These are phyloP conservation scores for Melangyna quadrimaculata DNA, from an alignment of 2,888 invertebrate species.

Conservation along the genomic window DNA sequence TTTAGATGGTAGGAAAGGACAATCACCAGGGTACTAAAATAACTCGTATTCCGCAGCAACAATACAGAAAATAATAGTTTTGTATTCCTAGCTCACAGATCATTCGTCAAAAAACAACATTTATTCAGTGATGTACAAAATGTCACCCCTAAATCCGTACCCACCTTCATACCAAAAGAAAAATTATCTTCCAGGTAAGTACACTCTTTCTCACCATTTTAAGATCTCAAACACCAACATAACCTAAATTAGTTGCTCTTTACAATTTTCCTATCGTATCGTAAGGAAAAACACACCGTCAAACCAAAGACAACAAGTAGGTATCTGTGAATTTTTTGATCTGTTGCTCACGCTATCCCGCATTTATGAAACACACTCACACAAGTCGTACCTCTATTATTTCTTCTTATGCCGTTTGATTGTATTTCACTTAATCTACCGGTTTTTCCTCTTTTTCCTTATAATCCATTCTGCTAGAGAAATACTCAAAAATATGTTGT, in stretches of 20 bases:
- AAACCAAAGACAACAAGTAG: background rate
- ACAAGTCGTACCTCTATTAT: constrained; percentile 27
- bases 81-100: too few species aligned
- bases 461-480: constrained; percentile 54
- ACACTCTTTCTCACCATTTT: constrained; percentile 53
- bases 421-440: constrained; percentile 61
- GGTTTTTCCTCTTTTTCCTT: constrained; percentile 67
- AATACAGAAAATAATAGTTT: too few species aligned
- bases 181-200: constrained; percentile 41
- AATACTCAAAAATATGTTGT: constrained; percentile 41
- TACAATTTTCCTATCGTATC: constrained; percentile 26
- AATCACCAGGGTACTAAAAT: too few species aligned
- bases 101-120: background rate
- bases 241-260: constrained; percentile 57
- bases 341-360: background rate
- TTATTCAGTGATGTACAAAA: background rate
- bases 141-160: constrained; percentile 39
- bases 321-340: background rate
- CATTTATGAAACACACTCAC: background rate
- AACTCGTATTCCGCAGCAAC: too few species aligned
- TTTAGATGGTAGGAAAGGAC: too few species aligned
- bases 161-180: background rate
- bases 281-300: background rate
- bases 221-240: constrained; percentile 29
- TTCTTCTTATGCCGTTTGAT: constrained; percentile 5